phyloP scores from a whole-genome alignment of 1,140 invertebrate genomes.

The Penaeus vannamei region DNA sequence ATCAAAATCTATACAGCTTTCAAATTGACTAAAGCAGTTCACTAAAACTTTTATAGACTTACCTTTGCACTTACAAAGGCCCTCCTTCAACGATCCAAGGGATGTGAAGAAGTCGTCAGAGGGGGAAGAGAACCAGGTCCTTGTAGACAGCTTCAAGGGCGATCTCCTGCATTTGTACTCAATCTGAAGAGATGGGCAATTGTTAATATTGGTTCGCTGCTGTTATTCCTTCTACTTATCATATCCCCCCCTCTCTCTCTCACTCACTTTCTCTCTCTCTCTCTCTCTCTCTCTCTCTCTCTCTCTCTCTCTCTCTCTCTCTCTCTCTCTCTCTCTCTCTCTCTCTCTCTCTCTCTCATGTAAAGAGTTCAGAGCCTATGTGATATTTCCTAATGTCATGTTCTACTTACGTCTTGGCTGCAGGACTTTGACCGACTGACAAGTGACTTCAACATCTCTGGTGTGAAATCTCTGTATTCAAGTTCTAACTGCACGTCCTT shows the following conservation, averaged over 20 bases:
- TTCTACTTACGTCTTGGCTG: conserved; percentile 25
- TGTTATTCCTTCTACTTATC: too few species aligned
- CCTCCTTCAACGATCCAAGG: conserved; percentile 25
- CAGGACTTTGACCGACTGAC: conserved; percentile 33
- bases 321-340: too few species aligned
- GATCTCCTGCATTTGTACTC: conserved; percentile 47
- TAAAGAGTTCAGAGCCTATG: too few species aligned
- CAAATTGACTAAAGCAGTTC: too few species aligned
- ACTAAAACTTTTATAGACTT: neutral
- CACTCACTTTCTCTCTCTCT: too few species aligned
- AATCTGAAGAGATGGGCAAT: neutral
- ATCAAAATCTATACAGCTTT: too few species aligned
- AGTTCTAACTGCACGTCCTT: conserved; percentile 21
- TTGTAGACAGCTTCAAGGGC: conserved; percentile 37
- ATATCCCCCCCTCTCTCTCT: too few species aligned
- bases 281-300: too few species aligned
- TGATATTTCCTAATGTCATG: too few species aligned
- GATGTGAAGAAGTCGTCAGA: neutral
- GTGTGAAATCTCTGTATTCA: conserved; percentile 41
- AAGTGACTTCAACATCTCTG: conserved; percentile 39
- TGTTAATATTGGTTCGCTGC: neutral
- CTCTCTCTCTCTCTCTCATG: too few species aligned
- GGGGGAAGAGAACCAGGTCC: conserved; percentile 53
- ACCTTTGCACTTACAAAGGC: conserved; percentile 49
- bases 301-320: too few species aligned